Conservation (phyloP, 2,113 vertebrate genomes). For the Herpailurus yagouaroundi region DNA sequence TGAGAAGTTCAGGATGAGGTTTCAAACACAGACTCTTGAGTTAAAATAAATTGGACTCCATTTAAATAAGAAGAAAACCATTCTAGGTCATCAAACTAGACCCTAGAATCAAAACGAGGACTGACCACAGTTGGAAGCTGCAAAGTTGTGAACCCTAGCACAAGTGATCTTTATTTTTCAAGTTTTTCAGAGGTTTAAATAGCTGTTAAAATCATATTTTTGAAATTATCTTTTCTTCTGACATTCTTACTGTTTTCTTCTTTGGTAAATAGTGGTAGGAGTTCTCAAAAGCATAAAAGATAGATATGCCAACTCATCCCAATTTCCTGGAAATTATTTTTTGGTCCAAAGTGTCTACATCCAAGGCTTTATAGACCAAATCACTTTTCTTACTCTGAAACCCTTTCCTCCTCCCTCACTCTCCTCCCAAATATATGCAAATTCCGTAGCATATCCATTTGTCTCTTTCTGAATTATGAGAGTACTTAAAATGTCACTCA, state of each 20-base stretch:
- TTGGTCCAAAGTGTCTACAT: not conserved
- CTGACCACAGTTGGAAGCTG: not conserved
- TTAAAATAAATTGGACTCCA: not conserved
- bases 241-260: not conserved
- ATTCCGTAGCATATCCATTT: not conserved
- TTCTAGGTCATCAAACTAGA: not conserved
- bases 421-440: not conserved
- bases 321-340: not conserved
- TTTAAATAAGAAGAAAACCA: not conserved
- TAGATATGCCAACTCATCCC: not conserved
- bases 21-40: conserved; percentile 45
- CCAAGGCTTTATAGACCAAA: not conserved
- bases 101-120: not conserved
- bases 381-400: not conserved
- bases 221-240: not conserved
- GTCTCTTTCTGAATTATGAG: not conserved
- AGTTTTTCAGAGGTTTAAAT: not conserved
- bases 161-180: not conserved
- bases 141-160: not conserved
- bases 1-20: not conserved
- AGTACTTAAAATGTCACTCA: not conserved
- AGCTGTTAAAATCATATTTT: not conserved
- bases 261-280: not conserved
- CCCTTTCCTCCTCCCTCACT: not conserved
- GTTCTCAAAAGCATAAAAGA: not conserved